These are phyloP conservation scores for Vulpes ferrilata DNA, from an alignment of 2,113 vertebrate species.

Conservation along the genomic window DNA sequence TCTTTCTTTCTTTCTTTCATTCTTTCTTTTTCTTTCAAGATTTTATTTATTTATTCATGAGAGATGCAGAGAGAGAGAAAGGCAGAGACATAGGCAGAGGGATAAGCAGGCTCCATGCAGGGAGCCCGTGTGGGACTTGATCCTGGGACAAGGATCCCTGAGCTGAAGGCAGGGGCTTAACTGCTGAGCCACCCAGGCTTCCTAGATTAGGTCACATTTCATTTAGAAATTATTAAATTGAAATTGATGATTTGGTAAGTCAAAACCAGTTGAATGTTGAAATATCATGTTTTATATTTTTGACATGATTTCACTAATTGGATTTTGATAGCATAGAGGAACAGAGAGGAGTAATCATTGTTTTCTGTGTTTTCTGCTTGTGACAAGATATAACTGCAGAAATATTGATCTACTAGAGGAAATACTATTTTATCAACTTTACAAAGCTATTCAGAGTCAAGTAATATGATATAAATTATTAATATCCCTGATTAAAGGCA, in stretches of 20 bases:
- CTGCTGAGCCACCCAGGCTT: no score
- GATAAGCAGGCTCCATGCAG: no score
- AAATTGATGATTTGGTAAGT: neutral
- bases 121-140: no score
- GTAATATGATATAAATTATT: conserved; percentile 25
- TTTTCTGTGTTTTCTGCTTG: conserved; percentile 5
- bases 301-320: neutral
- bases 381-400: neutral
- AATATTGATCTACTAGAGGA: neutral
- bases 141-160: no score
- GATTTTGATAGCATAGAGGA: conserved; percentile 4
- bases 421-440: conserved; percentile 52
- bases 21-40: no score
- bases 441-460: neutral
- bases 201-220: neutral
- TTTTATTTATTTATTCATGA: no score
- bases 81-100: no score
- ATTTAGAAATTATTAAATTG: conserved; percentile 35
- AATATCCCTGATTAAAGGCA: neutral
- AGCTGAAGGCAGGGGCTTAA: no score
- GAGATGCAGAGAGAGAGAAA: no score
- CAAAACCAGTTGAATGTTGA: conserved; percentile 1
- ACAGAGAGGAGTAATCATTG: neutral
- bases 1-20: no score
- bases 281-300: neutral